phyloP scores from a whole-genome alignment of 2,797 vertebrate genomes.

The Falco biarmicus region DNA sequence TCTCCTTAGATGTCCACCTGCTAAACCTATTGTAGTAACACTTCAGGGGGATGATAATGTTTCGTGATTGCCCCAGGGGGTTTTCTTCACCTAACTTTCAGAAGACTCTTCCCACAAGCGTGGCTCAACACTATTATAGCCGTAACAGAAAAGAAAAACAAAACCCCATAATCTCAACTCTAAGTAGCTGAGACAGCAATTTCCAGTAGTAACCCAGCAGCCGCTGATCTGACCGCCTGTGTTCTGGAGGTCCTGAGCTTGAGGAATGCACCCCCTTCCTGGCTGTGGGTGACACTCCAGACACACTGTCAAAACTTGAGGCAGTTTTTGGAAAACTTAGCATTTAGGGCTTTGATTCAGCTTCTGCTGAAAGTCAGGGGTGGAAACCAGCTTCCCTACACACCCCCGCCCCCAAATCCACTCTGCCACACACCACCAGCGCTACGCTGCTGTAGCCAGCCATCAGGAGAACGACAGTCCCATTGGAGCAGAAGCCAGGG shows the following conservation, averaged over 20 bases:
- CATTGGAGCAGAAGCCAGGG: not conserved
- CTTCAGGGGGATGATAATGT: not conserved
- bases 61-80: not conserved
- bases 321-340: not conserved
- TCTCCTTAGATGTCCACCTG: not conserved
- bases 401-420: too few species aligned
- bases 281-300: not conserved
- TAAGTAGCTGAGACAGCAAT: not conserved
- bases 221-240: not conserved
- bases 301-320: not conserved
- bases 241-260: not conserved
- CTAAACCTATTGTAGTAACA: not conserved
- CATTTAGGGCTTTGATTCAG: not conserved
- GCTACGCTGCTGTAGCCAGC: not conserved
- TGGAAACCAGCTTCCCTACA: not conserved
- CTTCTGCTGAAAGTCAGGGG: not conserved
- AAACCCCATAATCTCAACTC: not conserved
- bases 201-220: not conserved
- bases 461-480: fast-evolving
- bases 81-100: not conserved
- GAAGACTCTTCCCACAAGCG: not conserved
- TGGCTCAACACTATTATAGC: not conserved
- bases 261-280: not conserved
- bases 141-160: not conserved
- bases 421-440: fast-evolving